These are phyloP conservation scores for Cyclina sinensis DNA, from an alignment of 1,140 invertebrate genomes.

Conservation along the genomic window DNA sequence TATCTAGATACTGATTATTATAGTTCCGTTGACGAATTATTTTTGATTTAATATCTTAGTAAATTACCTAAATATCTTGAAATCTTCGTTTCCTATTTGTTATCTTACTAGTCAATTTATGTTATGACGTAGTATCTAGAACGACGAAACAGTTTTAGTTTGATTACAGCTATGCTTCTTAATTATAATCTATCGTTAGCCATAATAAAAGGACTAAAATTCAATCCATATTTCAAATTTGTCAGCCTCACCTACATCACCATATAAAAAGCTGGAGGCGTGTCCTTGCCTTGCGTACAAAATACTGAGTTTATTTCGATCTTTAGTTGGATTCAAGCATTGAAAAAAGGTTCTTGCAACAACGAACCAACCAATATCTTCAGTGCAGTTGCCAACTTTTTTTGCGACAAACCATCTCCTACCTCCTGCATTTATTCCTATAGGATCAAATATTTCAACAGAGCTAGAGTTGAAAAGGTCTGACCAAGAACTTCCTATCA, in stretches of 20 bases:
- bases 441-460: not conserved
- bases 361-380: not conserved
- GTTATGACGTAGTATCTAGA: no score
- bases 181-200: no score
- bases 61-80: no score
- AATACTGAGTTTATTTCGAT: not conserved
- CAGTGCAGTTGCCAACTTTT: not conserved
- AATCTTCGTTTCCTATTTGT: no score
- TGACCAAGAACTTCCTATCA: not conserved
- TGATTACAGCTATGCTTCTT: no score
- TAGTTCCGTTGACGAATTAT: no score
- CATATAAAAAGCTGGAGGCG: not conserved
- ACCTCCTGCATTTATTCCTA: not conserved
- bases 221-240: conserved; percentile 18
- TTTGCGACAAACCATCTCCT: not conserved
- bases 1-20: no score
- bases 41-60: no score
- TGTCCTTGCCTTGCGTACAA: not conserved
- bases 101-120: no score
- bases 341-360: not conserved
- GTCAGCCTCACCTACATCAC: not conserved
- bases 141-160: no score
- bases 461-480: not conserved
- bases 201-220: no score
- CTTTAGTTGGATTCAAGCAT: not conserved